A percentile compares a stretch with the other conserved stretches of the same genome.
phyloP scores from a whole-genome alignment of 2,113 vertebrate genomes.

The Apodemus sylvaticus region DNA sequence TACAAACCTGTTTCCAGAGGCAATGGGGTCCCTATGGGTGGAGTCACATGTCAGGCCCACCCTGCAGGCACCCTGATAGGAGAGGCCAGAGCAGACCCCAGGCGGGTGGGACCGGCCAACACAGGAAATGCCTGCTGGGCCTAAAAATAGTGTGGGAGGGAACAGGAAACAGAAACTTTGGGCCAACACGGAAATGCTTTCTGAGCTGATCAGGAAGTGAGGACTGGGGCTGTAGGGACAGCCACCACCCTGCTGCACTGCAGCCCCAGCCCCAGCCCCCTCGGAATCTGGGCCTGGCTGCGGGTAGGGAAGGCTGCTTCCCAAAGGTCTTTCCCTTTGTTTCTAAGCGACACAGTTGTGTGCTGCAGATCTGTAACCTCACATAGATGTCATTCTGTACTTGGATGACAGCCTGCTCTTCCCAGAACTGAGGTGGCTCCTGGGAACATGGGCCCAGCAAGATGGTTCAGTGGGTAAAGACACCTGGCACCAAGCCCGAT shows the following conservation, averaged over 20 bases:
- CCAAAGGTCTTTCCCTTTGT: background rate
- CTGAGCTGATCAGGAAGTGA: slow-evolving; percentile 67
- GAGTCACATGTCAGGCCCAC: background rate
- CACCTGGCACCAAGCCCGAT: background rate
- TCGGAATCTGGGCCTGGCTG: background rate
- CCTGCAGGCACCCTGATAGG: background rate
- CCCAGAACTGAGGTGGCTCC: background rate
- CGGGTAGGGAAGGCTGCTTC: too few species aligned
- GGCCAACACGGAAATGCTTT: slow-evolving; percentile 71
- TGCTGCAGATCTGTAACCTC: too few species aligned
- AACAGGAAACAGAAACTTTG: slow-evolving; percentile 67
- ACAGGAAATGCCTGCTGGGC: slow-evolving; percentile 65
- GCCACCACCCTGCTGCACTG: background rate
- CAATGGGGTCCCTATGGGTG: background rate
- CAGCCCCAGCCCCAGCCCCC: too few species aligned
- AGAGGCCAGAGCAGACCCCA: background rate
- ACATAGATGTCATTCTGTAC: background rate
- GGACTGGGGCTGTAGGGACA: background rate
- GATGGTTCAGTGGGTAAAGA: background rate
- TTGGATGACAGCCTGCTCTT: background rate
- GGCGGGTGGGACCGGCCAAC: background rate
- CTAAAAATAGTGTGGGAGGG: slow-evolving; percentile 79
- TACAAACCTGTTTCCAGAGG: rapidly evolving
- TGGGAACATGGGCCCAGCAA: background rate
- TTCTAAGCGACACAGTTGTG: background rate